Evolutionary conservation across 2,113 vertebrate genomes (phyloP), one percentile per base, ranked within the genome.

Genomic region (Cochlearius cochlearius): DNA sequence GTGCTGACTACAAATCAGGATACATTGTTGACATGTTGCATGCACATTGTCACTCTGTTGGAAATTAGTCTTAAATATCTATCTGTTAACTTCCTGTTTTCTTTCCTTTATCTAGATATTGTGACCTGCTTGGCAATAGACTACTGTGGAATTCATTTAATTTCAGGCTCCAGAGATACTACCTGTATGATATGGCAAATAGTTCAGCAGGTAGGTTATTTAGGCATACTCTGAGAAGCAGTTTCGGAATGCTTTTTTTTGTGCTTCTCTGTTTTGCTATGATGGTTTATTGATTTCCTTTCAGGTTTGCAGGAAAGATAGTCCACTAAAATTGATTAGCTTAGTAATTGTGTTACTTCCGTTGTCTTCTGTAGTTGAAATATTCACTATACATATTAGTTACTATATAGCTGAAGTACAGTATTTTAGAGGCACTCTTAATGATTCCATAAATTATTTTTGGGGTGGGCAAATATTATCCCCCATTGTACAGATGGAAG

Each of bases 151-250:
- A 99, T 99, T 91, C 98, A 99, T 98, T 98, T 99, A 96, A 99
- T 99, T 94, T 99, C 99, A 5, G 99, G 99, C 74, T 99, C 99
- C 90, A 99, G 98, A 97, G 99, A 99, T 97, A 99, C 98, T 50
- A 99, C 99, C 20, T 99, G 99, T 94, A 99, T 99, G 98, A 99
- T 99, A 97, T 99, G 99, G 99, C 99, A 99, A 93, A 98, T 99
- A 90, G 96, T 98, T 78, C 99, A 99, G 80, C 99, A 99, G 99
- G 99, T 99, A 50, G 30, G 97, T 96, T 79, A 39, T 47, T 82
- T 56, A 16, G 21, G 27, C 36, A 12, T 72, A 38, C 22, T 77
- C n/a, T 23, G 56, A 91, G 76, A 95, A 94, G 29, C 36, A 22
- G 4, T 52, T 94, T 34, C 36, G 58, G 62, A 52, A 79, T 92